Conservation (phyloP, 2,797 vertebrate genomes). For the Brachymystax lenok region DNA sequence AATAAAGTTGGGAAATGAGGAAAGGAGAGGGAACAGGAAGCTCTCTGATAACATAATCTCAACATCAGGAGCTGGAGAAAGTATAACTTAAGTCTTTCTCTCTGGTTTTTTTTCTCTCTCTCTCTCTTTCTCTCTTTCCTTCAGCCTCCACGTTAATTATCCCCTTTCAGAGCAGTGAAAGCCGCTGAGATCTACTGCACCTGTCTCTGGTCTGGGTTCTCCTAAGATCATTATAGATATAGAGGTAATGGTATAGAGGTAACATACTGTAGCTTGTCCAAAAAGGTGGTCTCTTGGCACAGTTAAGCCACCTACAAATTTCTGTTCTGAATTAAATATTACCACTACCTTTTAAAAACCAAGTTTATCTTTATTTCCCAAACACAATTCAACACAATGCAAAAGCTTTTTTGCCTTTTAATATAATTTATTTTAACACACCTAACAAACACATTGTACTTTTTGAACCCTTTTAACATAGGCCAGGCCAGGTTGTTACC, state of each 20-base stretch:
- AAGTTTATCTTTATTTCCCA: too few species aligned
- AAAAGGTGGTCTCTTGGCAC: too few species aligned
- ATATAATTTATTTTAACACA: too few species aligned
- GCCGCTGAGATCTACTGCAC: neutral
- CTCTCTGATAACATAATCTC: constrained; percentile 27
- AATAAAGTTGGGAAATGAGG: neutral
- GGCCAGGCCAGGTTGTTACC: too few species aligned
- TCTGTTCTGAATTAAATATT: too few species aligned
- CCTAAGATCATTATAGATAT: constrained; percentile 58
- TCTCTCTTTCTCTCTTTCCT: neutral
- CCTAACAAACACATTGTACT: too few species aligned
- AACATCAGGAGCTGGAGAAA: constrained; percentile 10
- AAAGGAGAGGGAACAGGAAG: constrained; percentile 8
- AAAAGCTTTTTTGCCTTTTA: too few species aligned
- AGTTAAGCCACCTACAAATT: too few species aligned
- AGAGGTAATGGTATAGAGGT: constrained; percentile 57
- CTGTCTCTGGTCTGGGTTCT: constrained; percentile 54
- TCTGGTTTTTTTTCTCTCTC: neutral
- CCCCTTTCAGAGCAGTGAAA: constrained; percentile 9
- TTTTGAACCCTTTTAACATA: too few species aligned
- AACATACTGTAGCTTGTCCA: too few species aligned
- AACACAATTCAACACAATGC: too few species aligned
- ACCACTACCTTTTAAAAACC: too few species aligned
- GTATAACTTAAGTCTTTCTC: constrained; percentile 4
- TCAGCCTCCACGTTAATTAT: neutral